Percentiles rank a stretch among this genome's conserved stretches.
phyloP scores from a whole-genome alignment of 2,113 vertebrate species.

The Callorhinus ursinus region DNA sequence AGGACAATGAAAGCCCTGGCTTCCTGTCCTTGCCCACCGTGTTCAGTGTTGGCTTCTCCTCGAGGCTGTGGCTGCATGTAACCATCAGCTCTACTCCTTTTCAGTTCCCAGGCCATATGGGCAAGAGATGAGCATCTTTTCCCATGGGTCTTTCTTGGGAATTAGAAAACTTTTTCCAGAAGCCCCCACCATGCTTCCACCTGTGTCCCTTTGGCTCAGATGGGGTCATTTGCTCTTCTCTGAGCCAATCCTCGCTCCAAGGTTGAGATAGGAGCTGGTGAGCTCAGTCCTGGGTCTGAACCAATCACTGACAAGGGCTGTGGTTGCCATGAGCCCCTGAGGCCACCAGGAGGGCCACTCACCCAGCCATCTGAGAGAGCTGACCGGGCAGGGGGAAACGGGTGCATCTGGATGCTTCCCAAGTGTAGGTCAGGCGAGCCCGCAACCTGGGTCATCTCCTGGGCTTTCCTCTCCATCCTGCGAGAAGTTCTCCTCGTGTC shows the following conservation, averaged over 20 bases:
- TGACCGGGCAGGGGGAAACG: background rate
- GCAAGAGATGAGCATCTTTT: background rate
- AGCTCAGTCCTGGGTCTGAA: background rate
- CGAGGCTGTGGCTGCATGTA: too few species aligned
- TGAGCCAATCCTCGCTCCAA: background rate
- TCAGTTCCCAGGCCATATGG: background rate
- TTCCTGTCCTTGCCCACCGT: background rate
- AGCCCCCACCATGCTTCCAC: background rate
- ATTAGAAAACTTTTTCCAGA: background rate
- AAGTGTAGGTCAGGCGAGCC: background rate
- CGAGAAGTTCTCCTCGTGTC: too few species aligned
- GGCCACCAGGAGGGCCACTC: background rate
- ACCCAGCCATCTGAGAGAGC: background rate
- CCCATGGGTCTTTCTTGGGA: background rate
- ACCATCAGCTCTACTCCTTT: accelerated
- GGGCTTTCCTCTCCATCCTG: background rate
- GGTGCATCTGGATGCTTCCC: too few species aligned
- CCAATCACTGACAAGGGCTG: background rate
- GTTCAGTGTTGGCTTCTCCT: background rate
- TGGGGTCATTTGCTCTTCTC: background rate
- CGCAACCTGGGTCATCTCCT: too few species aligned
- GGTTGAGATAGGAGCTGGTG: background rate
- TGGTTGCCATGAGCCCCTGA: background rate
- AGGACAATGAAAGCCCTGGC: background rate
- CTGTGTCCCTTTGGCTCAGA: background rate